Base-by-base conservation (phyloP, 2,888 invertebrate genomes). In the Napeogenes inachia region DNA sequence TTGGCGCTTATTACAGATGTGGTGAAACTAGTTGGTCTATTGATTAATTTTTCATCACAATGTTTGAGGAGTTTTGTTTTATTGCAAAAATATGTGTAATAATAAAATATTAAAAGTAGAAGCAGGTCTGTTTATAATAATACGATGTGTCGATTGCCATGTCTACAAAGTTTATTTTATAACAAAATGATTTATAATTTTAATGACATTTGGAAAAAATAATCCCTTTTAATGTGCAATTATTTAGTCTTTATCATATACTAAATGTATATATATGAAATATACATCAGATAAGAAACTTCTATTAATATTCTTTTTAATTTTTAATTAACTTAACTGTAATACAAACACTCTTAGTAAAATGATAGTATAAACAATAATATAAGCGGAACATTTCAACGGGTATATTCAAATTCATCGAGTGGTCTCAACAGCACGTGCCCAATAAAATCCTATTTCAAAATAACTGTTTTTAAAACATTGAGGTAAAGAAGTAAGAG, bases 401-500 rank as follows among this genome's bases (percentile, higher is more conserved):
- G 47, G 71, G 69, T 73, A 46, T 13, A 76, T 81, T 81, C 71
- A 75, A 80, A 82, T 80, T 74, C 12, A 3, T 71, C 66, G 68
- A 73, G 65, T 79, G 75, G 80, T 76, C 80, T 70, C 73, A 71
- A 73, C 75, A 76, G 82, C 87, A 84, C 86, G 87, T 77, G 80
- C 79, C 81, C 68, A 66, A 73, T 70, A 76, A 79, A 83, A 82
- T 84, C 76, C 74, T 79, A 77, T 76, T 79, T 73, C 75, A 74
- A 81, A 81, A 71, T 70, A 73, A 77, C 74, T 69, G 76, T 78
- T 80, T 86, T 85, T 81, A 75, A 71, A 75, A 74, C 78, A 78
- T 78, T 73, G 74, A 72, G 75, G 75, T 79, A 82, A 81, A 84
- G 79, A 80, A 78, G 76, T 71, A 67, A 71, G 72, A 78, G 85